Evolutionary conservation across 2,797 vertebrate genomes (phyloP).

Genomic region (Enteromius trimaculatus): DNA sequence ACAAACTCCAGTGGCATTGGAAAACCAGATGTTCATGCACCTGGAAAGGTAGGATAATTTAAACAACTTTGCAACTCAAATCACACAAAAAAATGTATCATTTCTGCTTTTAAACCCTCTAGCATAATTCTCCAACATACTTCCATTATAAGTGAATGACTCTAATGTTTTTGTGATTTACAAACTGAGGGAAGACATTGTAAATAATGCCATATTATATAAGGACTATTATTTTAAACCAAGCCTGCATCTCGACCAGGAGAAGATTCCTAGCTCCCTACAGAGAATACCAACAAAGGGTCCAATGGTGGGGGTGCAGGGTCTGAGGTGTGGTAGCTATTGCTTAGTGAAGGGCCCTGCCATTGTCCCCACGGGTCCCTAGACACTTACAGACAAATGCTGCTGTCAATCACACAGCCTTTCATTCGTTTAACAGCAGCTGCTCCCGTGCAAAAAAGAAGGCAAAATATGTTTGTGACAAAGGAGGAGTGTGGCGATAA

Average conservation of each 20-base stretch:
- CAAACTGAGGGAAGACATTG: background rate
- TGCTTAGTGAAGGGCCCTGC: conserved; percentile 64
- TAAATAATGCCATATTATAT: background rate
- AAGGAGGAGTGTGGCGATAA: conserved; percentile 47
- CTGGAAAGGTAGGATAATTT: background rate
- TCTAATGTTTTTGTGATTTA: background rate
- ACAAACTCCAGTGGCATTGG: background rate
- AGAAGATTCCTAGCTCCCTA: conserved; percentile 40
- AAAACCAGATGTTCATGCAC: background rate
- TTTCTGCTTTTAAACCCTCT: background rate
- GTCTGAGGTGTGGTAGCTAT: conserved; percentile 38
- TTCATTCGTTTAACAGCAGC: conserved; percentile 71
- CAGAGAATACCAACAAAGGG: conserved; percentile 64
- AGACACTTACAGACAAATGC: conserved; percentile 71
- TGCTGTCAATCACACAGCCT: conserved; percentile 70
- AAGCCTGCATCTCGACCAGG: background rate
- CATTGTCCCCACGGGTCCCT: conserved; percentile 72
- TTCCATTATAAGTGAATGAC: background rate
- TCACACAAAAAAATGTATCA: background rate
- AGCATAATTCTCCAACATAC: background rate
- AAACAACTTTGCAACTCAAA: background rate
- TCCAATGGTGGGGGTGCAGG: conserved; percentile 20
- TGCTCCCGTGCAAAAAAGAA: conserved; percentile 63
- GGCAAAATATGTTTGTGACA: conserved; percentile 66
- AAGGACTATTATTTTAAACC: background rate